Evolutionary conservation across 2,888 invertebrate species (phyloP).

Genomic region (Furcula furcula): DNA sequence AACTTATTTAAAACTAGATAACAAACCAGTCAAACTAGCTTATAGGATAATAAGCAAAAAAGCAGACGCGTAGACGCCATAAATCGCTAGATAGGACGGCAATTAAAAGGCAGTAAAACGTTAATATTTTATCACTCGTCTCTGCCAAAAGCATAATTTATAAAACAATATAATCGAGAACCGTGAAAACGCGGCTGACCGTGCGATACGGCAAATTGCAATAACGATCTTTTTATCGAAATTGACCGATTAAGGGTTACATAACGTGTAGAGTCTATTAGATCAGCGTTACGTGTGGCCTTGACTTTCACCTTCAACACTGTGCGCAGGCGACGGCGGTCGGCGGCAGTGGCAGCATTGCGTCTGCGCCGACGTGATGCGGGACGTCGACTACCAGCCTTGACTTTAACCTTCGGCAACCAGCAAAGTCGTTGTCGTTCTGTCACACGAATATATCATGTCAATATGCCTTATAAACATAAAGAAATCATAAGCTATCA

Average conservation of each 20-base stretch:
- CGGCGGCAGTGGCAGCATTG: slow-evolving; percentile 14
- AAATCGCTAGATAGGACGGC: too few species aligned
- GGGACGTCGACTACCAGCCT: slow-evolving; percentile 44
- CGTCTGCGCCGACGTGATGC: slow-evolving; percentile 34
- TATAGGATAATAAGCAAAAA: too few species aligned
- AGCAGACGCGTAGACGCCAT: too few species aligned
- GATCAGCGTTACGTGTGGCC: slow-evolving; percentile 40
- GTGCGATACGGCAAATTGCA: slow-evolving; percentile 14
- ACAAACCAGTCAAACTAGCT: too few species aligned
- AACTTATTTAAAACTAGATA: too few species aligned
- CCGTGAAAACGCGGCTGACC: slow-evolving; percentile 8
- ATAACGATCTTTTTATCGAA: slow-evolving; percentile 16
- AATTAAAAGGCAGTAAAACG: too few species aligned
- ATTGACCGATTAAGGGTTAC: slow-evolving; percentile 30
- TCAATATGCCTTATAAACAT: too few species aligned
- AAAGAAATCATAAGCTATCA: too few species aligned
- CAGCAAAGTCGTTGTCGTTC: slow-evolving; percentile 4
- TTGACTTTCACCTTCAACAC: slow-evolving; percentile 65
- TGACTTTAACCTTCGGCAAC: slow-evolving; percentile 40
- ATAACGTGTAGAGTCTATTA: slow-evolving; percentile 42
- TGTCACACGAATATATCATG: slow-evolving; percentile 5
- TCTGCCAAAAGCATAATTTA: too few species aligned
- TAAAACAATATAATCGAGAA: slow-evolving; percentile 15
- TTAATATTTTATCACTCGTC: too few species aligned
- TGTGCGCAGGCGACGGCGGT: slow-evolving; percentile 20